These are phyloP conservation scores for Eulemur coronatus DNA, from an alignment of 2,797 vertebrate species.

Conservation along the genomic window DNA sequence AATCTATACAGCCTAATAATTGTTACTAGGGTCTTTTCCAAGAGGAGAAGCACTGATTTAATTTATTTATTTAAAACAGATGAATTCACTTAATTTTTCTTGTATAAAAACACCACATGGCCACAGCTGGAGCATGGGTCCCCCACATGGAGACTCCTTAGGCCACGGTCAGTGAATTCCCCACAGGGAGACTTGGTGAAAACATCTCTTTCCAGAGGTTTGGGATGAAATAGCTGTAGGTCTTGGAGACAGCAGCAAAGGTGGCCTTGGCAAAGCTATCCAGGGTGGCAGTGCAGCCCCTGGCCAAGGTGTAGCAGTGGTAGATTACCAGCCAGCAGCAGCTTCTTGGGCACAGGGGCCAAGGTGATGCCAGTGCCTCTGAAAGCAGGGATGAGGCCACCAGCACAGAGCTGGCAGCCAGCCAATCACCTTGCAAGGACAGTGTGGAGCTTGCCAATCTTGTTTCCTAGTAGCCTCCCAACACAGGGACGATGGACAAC, in stretches of 20 bases:
- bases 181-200: background rate
- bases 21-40: background rate
- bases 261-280: background rate
- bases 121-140: background rate
- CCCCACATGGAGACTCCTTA: background rate
- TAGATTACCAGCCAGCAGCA: background rate
- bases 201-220: background rate
- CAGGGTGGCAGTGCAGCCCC: background rate
- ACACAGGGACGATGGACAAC: background rate
- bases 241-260: background rate
- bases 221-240: background rate
- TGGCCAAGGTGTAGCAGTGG: background rate
- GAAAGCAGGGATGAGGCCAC: background rate
- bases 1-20: background rate
- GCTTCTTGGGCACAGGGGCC: background rate
- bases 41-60: background rate
- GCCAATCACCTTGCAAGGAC: background rate
- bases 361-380: background rate
- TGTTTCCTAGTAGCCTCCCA: background rate
- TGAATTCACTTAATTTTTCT: background rate
- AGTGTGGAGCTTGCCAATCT: background rate
- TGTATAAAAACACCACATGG: background rate
- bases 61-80: background rate
- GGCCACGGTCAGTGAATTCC: background rate
- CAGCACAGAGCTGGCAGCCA: background rate